These are phyloP conservation scores for Molorchus minor DNA, from an alignment of 2,888 invertebrate genomes.

Conservation along the genomic window DNA sequence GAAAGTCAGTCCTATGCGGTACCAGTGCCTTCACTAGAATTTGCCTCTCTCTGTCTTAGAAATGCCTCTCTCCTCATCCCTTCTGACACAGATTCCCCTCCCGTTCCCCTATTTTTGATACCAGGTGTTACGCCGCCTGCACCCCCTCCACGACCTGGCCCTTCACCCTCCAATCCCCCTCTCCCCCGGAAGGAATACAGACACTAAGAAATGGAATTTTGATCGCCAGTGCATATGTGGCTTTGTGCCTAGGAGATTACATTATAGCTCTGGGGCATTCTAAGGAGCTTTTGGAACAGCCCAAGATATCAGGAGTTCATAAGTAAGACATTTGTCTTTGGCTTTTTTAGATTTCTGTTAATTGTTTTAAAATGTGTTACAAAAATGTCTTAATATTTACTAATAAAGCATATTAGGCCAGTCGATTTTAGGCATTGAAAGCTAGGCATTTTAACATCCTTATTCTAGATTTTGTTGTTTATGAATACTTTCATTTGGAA, in stretches of 20 bases:
- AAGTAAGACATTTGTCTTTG: slow-evolving; percentile 69
- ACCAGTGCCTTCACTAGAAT: slow-evolving; percentile 88
- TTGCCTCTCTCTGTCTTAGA: slow-evolving; percentile 86
- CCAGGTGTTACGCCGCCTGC: slow-evolving; percentile 59
- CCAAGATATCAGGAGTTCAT: slow-evolving; percentile 76
- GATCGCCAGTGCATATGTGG: slow-evolving; percentile 84
- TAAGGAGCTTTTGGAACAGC: slow-evolving; percentile 75
- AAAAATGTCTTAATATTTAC: too few species aligned
- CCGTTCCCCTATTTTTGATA: slow-evolving; percentile 60
- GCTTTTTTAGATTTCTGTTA: not conserved
- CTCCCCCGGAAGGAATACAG: slow-evolving; percentile 72
- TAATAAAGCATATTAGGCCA: too few species aligned
- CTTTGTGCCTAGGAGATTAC: slow-evolving; percentile 85
- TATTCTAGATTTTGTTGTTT: too few species aligned
- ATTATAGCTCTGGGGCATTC: slow-evolving; percentile 81
- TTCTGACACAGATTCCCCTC: slow-evolving; percentile 59
- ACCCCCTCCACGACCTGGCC: slow-evolving; percentile 57
- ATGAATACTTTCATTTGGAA: too few species aligned
- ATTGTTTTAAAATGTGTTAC: slow-evolving; percentile 4
- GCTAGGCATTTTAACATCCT: too few species aligned
- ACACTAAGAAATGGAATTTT: slow-evolving; percentile 73
- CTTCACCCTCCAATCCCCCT: slow-evolving; percentile 70
- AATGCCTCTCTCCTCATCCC: slow-evolving; percentile 82
- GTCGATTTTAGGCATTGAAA: too few species aligned
- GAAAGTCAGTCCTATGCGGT: slow-evolving; percentile 83